Evolutionary conservation across 1,140 invertebrate genomes (phyloP), one percentile per base, ranked within the genome.

Genomic region (Pogonus chalceus): DNA sequence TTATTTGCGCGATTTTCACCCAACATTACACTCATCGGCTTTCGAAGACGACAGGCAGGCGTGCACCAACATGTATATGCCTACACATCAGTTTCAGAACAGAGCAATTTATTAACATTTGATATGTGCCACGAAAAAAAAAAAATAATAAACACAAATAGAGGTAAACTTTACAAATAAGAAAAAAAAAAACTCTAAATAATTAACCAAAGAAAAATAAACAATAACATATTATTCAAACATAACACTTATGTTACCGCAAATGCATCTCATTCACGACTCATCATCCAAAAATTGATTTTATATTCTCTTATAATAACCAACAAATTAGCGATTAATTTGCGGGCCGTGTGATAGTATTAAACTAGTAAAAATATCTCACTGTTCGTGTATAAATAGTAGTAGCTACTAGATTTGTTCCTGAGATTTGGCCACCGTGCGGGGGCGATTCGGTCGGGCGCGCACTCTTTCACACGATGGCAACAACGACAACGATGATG

Each of bases 341-440:
- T 18, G 9, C 18, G 9, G 18, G 37, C 37, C 18, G 37, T n/a
- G n/a, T 43, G 18, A 18, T 43, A 43, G 18, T 31, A 31, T 7
- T 31, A 31, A 65, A 63, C 64, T 66, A 66, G 60, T 65, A 68
- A 68, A 68, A 68, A 68, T 68, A 68, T 68, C 59, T 67, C 66
- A 68, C 65, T 66, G 66, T 68, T 66, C 62, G 55, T 43, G 37
- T 66, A 64, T 60, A 64, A 65, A 64, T 67, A 67, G 65, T 62
- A 65, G 65, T 43, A 12, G 37, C 37, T 12, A 43, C 65, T 67
- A 67, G 46, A 55, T 58, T 55, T 53, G 57, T 66, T 68, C 66
- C 66, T 68, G 66, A 68, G 66, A 63, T 59, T 55, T 56, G 63
- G 64, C 55, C 63, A 61, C 58, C 57, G 58, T 65, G 60, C 56